Evolutionary conservation across 2,113 vertebrate genomes (phyloP), one percentile per base, ranked within the genome.

Genomic region (Onychostoma macrolepis): DNA sequence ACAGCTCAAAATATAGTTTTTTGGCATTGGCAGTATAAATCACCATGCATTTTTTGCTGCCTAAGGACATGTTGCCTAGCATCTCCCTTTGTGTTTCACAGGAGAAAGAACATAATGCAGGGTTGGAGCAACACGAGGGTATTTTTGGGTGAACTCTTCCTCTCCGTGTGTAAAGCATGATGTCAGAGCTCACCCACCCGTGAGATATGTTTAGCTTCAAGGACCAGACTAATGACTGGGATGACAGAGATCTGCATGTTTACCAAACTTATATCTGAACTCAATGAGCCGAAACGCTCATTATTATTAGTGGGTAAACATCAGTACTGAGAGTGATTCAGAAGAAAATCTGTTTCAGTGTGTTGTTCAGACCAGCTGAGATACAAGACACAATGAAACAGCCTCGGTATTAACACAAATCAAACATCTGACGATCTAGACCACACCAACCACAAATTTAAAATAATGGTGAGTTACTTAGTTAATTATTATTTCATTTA

Each of bases 211-310:
- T 79, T 58, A 58, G 48, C n/a, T 79, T 56, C 30, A 36, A 79
- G 28, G 43, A 50, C 21, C 48, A 24, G 77, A 79, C 30, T 36
- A 79, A 24, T 58, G 77, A 36, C 50, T 24, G 77, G 56, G 50
- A 79, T 13, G 77, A 80, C 78, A 41, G 33, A 61, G 78, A 80
- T 61, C 12, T 13, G 78, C 19, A 38, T 80, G 53, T 80, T 80
- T 80, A 80, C 78, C 33, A 61, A 38, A 38, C 53, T 56, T 28
- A 17, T 50, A 19, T 50, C 76, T 56, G 17, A 78, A 36, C 76
- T 78, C 48, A 78, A 78, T 33, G 48, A 78, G 45, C 28, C 28
- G 48, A 53, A 78, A 33, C 45, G 33, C 30, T 21, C 69, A 41
- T 72, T 11, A 72, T 72, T 38, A 72, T 72, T 12, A 41, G 19